Percentiles rank a stretch among this genome's conserved stretches.
Conservation (phyloP, 2,888 invertebrate genomes). For the Hemistola chrysoprasaria region DNA sequence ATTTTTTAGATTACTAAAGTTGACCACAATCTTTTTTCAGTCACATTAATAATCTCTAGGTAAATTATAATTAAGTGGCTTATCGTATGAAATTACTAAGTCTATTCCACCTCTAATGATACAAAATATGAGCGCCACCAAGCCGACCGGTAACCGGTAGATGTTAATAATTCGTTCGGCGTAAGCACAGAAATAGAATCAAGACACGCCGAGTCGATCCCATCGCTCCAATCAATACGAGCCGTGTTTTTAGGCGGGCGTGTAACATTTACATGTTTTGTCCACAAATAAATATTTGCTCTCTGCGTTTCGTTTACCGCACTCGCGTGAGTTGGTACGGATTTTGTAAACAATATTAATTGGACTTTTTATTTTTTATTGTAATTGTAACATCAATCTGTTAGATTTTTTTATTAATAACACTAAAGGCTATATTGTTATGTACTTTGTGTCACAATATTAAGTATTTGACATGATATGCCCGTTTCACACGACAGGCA, state of each 20-base stretch:
- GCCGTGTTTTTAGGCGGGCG: conserved; percentile 55
- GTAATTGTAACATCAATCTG: too few species aligned
- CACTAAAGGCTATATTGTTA: too few species aligned
- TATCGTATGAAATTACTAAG: too few species aligned
- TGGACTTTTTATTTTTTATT: too few species aligned
- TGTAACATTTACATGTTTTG: conserved; percentile 16
- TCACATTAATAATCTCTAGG: too few species aligned
- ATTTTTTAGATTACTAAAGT: too few species aligned
- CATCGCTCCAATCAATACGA: conserved; percentile 58
- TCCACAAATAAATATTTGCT: conserved; percentile 28
- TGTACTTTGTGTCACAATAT: too few species aligned
- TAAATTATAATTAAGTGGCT: too few species aligned
- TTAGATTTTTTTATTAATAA: too few species aligned
- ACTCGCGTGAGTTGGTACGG: conserved; percentile 29
- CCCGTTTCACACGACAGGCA: too few species aligned
- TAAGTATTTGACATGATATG: too few species aligned
- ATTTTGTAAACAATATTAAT: conserved; percentile 13
- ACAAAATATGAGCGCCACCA: conserved; percentile 16
- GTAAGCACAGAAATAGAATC: conserved; percentile 56
- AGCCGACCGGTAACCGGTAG: conserved; percentile 30
- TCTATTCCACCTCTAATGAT: conserved; percentile 5
- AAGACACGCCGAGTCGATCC: conserved; percentile 37
- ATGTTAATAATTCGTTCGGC: conserved; percentile 50
- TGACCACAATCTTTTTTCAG: too few species aligned
- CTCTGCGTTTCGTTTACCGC: conserved; percentile 18